Percentiles rank a stretch among this genome's conserved stretches.
These are phyloP conservation scores for Trichopria drosophilae DNA, from an alignment of 2,888 invertebrate genomes.

Conservation along the genomic window DNA sequence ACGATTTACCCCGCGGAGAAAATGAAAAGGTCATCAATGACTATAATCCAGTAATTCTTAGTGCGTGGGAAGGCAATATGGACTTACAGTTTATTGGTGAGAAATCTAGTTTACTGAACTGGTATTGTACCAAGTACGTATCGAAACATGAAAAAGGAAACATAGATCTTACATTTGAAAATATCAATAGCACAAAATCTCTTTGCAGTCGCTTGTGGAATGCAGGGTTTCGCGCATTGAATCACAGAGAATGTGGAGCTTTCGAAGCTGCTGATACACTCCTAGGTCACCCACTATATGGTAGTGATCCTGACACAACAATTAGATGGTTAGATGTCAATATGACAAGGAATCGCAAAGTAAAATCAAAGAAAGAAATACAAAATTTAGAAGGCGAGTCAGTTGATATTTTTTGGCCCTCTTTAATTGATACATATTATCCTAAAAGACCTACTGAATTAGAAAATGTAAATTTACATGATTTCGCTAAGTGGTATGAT, in stretches of 20 bases:
- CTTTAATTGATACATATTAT: slow-evolving; percentile 43
- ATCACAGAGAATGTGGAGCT: slow-evolving; percentile 47
- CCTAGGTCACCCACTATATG: slow-evolving; percentile 44
- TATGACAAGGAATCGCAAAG: slow-evolving; percentile 26
- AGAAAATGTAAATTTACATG: no score
- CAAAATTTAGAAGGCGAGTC: slow-evolving; percentile 32
- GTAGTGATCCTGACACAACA: slow-evolving; percentile 45
- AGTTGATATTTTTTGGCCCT: slow-evolving; percentile 41
- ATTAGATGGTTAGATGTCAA: slow-evolving; percentile 47
- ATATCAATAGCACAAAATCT: slow-evolving; percentile 43
- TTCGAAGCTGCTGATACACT: slow-evolving; percentile 47
- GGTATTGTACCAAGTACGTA: slow-evolving; percentile 44
- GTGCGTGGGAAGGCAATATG: slow-evolving; percentile 46
- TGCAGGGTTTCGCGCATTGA: slow-evolving; percentile 41
- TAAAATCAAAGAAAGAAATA: slow-evolving; percentile 26
- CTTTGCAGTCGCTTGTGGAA: slow-evolving; percentile 42
- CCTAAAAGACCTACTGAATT: slow-evolving; percentile 43
- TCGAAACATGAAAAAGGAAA: slow-evolving; percentile 44
- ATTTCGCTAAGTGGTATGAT: no score
- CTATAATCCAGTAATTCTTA: slow-evolving; percentile 39
- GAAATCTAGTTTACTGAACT: slow-evolving; percentile 43
- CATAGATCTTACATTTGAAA: slow-evolving; percentile 36
- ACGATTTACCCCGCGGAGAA: slow-evolving; percentile 41
- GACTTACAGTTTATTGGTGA: slow-evolving; percentile 45
- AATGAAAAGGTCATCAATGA: slow-evolving; percentile 36